These are phyloP conservation scores for Telmatherina bonti DNA, from an alignment of 2,797 vertebrate genomes.

Conservation along the genomic window DNA sequence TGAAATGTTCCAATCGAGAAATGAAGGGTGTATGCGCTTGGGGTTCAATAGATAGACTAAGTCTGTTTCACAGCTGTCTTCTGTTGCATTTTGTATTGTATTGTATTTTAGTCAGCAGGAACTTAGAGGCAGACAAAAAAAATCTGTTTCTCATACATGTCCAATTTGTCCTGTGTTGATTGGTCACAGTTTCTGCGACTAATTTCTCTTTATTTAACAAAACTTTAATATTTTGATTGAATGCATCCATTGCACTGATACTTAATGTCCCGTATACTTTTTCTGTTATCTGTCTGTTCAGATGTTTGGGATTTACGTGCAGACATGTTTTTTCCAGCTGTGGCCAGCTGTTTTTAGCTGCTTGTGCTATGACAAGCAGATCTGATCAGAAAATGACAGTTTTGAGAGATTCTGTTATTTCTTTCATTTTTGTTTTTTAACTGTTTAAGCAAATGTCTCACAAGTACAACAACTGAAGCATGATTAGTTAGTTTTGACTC, in stretches of 20 bases:
- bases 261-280: background rate
- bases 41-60: constrained; percentile 32
- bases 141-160: background rate
- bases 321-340: constrained; percentile 4
- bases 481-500: too few relatives aligned
- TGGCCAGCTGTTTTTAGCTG: background rate
- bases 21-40: constrained; percentile 10
- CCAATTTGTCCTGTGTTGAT: background rate
- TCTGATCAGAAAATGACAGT: too few relatives aligned
- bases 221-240: background rate
- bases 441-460: too few relatives aligned
- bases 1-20: constrained; percentile 22
- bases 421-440: too few relatives aligned
- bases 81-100: constrained; percentile 22
- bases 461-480: too few relatives aligned
- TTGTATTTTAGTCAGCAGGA: constrained; percentile 23
- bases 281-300: background rate
- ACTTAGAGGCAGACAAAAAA: constrained; percentile 5
- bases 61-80: constrained; percentile 28
- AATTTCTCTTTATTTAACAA: constrained; percentile 7
- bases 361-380: too few relatives aligned
- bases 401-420: too few relatives aligned
- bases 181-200: constrained; percentile 9
- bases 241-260: background rate
- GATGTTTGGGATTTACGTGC: constrained; percentile 3